Base-by-base conservation (phyloP, 2,888 invertebrate genomes). In the Glaucopsyche alexis region DNA sequence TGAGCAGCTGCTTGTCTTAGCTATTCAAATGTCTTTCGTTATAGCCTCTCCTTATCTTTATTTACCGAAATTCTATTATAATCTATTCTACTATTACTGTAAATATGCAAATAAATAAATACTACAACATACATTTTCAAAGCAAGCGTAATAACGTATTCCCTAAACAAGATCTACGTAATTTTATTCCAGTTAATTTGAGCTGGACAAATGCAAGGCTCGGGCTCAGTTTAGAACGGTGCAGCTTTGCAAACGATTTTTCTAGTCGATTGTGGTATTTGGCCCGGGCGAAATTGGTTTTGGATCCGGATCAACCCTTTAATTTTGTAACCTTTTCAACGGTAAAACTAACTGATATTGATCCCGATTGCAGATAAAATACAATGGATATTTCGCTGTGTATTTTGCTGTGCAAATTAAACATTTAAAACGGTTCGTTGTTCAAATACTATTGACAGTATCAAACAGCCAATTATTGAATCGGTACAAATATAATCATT, bases 281-380 rank as follows among this genome's bases (percentile, higher is more conserved):
- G 75, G 74, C 74, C 66, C 73, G 72, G 73, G 40, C 75, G 69
- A 74, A 77, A 78, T 78, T 77, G 77, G 73, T 75, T 77, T 77
- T 74, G 75, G 74, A 69, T 69, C 69, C 69, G 69, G 69, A 69
- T 72, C 72, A 66, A 40, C 66, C 40, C 49, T 65, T 72, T 72
- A 72, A 72, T 72, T 66, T 72, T 66, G 72, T 66, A 72, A 72
- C 72, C 72, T 72, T 72, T 72, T 69, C 69, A 69, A 69, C 69
- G 69, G 49, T 47, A 69, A 69, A 69, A 69, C 69, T 69, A 69
- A 69, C 69, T 16, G 45, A 69, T 69, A 69, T 69, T 69, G 69
- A 69, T 69, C 69, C 29, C 49, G 69, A 69, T 69, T 69, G 69
- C 47, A 69, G 69, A 47, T 69, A 69, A 67, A 45, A 69, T 47